Evolutionary conservation across 2,113 vertebrate species (phyloP), one percentile per base, ranked within the genome.

Genomic region (Cephalopterus ornatus): DNA sequence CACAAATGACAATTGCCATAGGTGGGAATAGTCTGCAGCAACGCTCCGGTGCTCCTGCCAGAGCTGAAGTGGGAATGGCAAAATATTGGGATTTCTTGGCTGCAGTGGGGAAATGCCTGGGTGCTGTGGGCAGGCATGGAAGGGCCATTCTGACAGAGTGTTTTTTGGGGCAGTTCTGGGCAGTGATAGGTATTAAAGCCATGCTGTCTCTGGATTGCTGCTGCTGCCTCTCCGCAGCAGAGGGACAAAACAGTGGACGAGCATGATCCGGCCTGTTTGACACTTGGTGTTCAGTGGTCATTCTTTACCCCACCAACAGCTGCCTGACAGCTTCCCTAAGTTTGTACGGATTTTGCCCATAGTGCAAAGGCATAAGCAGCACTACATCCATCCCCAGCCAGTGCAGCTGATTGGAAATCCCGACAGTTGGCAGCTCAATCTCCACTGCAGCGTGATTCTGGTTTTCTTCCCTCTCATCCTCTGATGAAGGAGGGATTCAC

Each of bases 401-500:
- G 4, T 65, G 79, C 24, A 56, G 59, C 44, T 86, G 7, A 74
- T 44, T 85, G 73, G 72, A 72, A 80, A 62, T 83, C 63, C 52
- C 67, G 58, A 42, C 41, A 73, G 6, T 68, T 0, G 2, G n/a
- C 73, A 90, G 39, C n/a, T 58, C 3, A 0, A 7, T 76, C 61
- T 79, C n/a, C 26, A 14, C 30, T 76, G 47, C 47, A 42, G 9
- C 42, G 24, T 44, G 49, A 32, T 68, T 91, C 76, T 94, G 73
- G 46, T 84, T 89, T 96, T 83, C 70, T 28, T 89, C 61, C 49
- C 13, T 61, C 35, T 73, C 63, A 59, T 94, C 20, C 39, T 72
- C 61, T 75, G 37, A 35, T 93, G 88, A 96, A 96, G 96, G 95
- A 96, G 90, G 93, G 92, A 93, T 96, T 97, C 96, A 96, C 96